Base-by-base conservation (phyloP, 1,140 invertebrate species). In the Apis cerana region DNA sequence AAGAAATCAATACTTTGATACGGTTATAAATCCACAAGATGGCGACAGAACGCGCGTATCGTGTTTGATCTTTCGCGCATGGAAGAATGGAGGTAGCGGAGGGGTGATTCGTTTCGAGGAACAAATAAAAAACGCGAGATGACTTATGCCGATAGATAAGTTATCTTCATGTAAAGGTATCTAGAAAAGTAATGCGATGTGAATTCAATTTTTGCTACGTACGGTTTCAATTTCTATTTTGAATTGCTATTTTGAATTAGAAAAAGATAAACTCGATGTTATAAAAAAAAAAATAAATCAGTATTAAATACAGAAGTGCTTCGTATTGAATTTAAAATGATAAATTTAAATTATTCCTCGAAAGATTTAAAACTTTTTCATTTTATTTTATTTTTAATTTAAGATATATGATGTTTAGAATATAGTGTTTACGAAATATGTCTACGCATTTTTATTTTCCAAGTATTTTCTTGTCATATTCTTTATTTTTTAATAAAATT, bases 1-100 rank as follows among this genome's bases (percentile, higher is more conserved):
- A 68, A 83, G 75, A 72, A 67, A 85, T 85, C 84, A 85, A 85
- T 85, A 85, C 62, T 64, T 27, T 79, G 75, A 54, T 85, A 74
- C 80, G 50, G 70, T 78, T 75, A 52, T 79, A 79, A 69, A 78
- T 58, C 81, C 80, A 77, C 56, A 52, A 85, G 84, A 76, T 83
- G 84, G 75, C 81, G 80, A 76, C 64, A 64, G 80, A n/a, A 81
- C 64, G 54, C 62, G 43, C 12, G 64, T 81, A 81, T 76, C 62
- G 72, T 33, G 72, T 76, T 81, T 76, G 71, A 81, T 76, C 72
- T 76, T 76, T 68, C 54, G 52, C 61, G 21, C 5, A 54, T 50
- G 21, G 8, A 43, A 2, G 10, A 43, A 19, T 58, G 23, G 23
- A 10, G 50, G 11, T 0, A 17, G 10, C n/a, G 50, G 21, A 13